Conservation (phyloP, 2,797 vertebrate genomes). For the Hoplostethus atlanticus region DNA sequence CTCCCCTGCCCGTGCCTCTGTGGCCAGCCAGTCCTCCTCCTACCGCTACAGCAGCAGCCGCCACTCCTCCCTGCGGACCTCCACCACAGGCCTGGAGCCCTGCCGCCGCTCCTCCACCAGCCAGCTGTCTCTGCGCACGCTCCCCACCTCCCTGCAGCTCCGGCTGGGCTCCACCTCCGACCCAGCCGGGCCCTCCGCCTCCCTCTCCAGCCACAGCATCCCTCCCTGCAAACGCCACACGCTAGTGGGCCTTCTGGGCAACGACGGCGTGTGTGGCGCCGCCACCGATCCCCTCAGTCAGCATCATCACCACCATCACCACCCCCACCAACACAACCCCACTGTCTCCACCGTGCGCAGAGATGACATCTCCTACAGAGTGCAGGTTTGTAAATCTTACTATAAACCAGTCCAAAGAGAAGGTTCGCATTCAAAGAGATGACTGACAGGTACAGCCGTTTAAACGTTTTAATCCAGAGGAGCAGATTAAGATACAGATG, state of each 20-base stretch:
- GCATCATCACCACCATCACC: conserved; percentile 82
- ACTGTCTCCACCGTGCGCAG: conserved; percentile 83
- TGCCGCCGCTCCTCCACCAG: conserved; percentile 97
- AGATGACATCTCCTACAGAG: conserved; percentile 96
- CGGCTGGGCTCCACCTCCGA: conserved; percentile 89
- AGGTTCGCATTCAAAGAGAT: no score
- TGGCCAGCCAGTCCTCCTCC: conserved; percentile 95
- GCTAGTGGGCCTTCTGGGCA: conserved; percentile 93
- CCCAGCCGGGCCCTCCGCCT: conserved; percentile 89
- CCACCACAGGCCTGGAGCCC: conserved; percentile 92
- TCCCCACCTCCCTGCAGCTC: conserved; percentile 95
- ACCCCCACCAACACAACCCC: conserved; percentile 88
- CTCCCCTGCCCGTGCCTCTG: conserved; percentile 94
- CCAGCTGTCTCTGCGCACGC: conserved; percentile 95
- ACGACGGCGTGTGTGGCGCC: conserved; percentile 82
- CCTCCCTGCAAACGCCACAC: conserved; percentile 95
- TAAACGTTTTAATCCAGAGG: no score
- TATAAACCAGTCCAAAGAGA: no score
- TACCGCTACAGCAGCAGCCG: conserved; percentile 96
- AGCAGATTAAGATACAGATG: no score
- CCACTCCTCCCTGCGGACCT: conserved; percentile 95
- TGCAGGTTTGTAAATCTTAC: conserved; percentile 85
- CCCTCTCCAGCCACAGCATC: conserved; percentile 97
- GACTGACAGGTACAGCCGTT: no score
- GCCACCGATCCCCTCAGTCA: conserved; percentile 75